Percentiles rank a stretch among this genome's conserved stretches.
phyloP scores from a whole-genome alignment of 1,140 invertebrate species.

The Leucophenga varia region DNA sequence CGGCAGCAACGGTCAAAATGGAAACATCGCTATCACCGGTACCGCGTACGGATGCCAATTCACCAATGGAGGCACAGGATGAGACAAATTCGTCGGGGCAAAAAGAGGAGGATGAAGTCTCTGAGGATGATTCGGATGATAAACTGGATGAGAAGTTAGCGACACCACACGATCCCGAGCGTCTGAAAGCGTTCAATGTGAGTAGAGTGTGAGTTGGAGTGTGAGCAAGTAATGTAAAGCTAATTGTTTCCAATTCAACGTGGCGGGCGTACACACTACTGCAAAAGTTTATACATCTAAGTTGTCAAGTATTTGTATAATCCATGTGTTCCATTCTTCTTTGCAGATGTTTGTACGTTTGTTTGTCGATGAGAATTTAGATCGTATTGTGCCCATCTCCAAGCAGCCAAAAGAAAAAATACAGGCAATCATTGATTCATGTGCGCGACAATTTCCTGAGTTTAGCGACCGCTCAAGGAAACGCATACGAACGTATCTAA shows the following conservation, averaged over 20 bases:
- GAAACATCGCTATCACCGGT: constrained; percentile 49
- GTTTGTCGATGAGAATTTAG: constrained; percentile 96
- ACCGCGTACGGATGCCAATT: constrained; percentile 38
- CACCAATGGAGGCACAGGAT: constrained; percentile 72
- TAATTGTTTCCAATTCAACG: constrained; percentile 39
- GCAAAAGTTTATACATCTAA: not conserved
- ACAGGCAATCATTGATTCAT: constrained; percentile 95
- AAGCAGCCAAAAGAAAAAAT: constrained; percentile 98
- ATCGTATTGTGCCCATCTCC: constrained; percentile 94
- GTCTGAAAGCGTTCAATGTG: constrained; percentile 96
- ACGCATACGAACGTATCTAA: constrained; percentile 92
- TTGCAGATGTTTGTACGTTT: constrained; percentile 95
- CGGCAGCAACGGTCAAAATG: constrained; percentile 39
- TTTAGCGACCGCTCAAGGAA: constrained; percentile 92
- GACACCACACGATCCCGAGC: constrained; percentile 89
- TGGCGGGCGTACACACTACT: not conserved
- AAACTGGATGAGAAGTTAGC: constrained; percentile 73
- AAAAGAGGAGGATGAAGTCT: constrained; percentile 91
- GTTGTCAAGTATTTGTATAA: not conserved
- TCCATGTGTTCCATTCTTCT: no score
- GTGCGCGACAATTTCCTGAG: constrained; percentile 94
- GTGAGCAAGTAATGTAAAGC: constrained; percentile 39
- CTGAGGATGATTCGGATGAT: constrained; percentile 88
- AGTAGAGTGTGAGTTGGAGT: constrained; percentile 56
- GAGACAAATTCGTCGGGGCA: constrained; percentile 91